phyloP scores from a whole-genome alignment of 1,140 invertebrate genomes.

The Coenobita brevimanus region DNA sequence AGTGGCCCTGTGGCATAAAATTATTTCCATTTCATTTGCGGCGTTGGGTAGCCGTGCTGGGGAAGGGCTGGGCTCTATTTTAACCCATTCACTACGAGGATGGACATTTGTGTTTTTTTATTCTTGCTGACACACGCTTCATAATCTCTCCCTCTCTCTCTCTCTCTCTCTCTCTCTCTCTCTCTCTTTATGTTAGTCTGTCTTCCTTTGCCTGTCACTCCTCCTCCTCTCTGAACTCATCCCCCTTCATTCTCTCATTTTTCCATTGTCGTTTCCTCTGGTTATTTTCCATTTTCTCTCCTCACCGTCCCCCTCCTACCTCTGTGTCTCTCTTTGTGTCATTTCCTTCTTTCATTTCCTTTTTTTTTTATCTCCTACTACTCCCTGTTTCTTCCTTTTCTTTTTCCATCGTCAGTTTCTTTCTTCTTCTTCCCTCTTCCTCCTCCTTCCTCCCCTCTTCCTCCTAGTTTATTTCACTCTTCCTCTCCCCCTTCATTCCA shows the following conservation, averaged over 20 bases:
- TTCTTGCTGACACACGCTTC: background rate
- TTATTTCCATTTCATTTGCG: no score
- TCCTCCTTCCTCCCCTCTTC: background rate
- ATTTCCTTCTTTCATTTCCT: background rate
- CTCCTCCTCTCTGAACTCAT: background rate
- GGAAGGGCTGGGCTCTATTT: no score
- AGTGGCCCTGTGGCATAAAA: no score
- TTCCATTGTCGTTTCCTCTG: background rate
- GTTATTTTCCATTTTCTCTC: background rate
- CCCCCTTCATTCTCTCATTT: background rate
- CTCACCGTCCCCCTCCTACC: background rate
- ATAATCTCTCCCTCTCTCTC: slow-evolving; percentile 5
- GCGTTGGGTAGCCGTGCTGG: no score
- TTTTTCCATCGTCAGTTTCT: background rate
- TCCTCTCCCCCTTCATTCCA: background rate
- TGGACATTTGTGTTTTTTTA: background rate
- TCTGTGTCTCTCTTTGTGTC: background rate
- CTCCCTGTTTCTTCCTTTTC: background rate
- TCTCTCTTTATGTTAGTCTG: background rate
- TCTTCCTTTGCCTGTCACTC: background rate
- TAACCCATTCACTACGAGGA: no score
- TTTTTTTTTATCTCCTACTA: background rate
- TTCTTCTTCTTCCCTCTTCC: background rate
- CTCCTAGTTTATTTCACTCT: background rate
- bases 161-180: slow-evolving; percentile 19